A percentile compares a stretch with the other conserved stretches of the same genome.
Evolutionary conservation across 2,113 vertebrate species (phyloP).

Genomic region (Puffinus mauretanicus): DNA sequence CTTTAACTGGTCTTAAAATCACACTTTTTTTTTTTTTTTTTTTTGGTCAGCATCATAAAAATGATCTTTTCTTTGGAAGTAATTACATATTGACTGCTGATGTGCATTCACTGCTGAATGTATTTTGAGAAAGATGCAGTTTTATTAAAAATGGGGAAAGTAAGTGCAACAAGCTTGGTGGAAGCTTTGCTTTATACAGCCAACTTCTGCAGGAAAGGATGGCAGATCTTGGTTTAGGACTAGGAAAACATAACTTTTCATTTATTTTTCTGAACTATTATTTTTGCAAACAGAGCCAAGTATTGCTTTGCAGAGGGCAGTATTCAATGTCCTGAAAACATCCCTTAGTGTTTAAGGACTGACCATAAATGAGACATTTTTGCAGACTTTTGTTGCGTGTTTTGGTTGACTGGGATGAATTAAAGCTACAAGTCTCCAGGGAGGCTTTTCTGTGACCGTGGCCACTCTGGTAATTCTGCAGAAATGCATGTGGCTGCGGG

Average conservation of each 20-base stretch:
- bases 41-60: neutral
- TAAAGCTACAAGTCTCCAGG: neutral
- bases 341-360: neutral
- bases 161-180: neutral
- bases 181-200: neutral
- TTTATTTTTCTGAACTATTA: neutral
- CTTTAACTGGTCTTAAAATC: neutral
- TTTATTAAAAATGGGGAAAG: neutral
- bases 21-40: neutral
- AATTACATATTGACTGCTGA: neutral
- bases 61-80: neutral
- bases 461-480: neutral
- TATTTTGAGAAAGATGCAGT: neutral
- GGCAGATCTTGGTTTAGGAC: neutral
- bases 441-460: neutral
- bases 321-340: fast-evolving
- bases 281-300: neutral
- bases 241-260: neutral
- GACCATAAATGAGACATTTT: neutral
- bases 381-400: fast-evolving
- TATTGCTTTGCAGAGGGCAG: neutral
- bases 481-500: neutral
- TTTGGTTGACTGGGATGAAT: neutral
- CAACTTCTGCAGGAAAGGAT: neutral
- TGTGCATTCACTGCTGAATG: neutral